phyloP scores from a whole-genome alignment of 2,888 invertebrate species.

The Aphodius sticticus region DNA sequence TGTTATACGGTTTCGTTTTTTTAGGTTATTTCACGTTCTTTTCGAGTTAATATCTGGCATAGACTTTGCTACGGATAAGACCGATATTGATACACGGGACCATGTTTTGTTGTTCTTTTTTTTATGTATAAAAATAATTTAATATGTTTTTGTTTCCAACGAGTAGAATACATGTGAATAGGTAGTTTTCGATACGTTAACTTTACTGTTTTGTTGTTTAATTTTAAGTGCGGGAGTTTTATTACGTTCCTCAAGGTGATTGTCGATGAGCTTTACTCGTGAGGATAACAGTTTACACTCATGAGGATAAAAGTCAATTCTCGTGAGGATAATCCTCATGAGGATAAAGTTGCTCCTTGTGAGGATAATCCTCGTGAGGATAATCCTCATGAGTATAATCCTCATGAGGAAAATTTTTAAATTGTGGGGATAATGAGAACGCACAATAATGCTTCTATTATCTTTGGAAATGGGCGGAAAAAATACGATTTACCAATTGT shows the following conservation, averaged over 20 bases:
- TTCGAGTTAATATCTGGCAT: not conserved
- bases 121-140: conserved; percentile 34
- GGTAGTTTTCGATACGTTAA: conserved; percentile 11
- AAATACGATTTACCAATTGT: not conserved
- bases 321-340: too few species aligned
- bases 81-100: conserved; percentile 37
- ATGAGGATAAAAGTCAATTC: too few species aligned
- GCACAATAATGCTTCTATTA: too few species aligned
- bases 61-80: conserved; percentile 4
- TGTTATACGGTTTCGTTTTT: conserved; percentile 20
- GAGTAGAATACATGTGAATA: conserved; percentile 22
- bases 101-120: conserved; percentile 40
- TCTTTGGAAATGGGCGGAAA: not conserved
- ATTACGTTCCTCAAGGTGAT: not conserved
- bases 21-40: conserved; percentile 11
- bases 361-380: too few species aligned
- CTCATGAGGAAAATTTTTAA: too few species aligned
- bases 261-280: not conserved
- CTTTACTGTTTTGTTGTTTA: conserved; percentile 8
- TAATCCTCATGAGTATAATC: too few species aligned
- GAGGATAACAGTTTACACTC: not conserved
- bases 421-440: too few species aligned
- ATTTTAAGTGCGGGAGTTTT: conserved; percentile 19
- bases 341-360: too few species aligned
- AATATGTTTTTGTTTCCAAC: conserved; percentile 13